A percentile compares a stretch with the other conserved stretches of the same genome.
These are phyloP conservation scores for Drosophila quasianomalipes DNA, from an alignment of 2,888 invertebrate genomes.

Conservation along the genomic window DNA sequence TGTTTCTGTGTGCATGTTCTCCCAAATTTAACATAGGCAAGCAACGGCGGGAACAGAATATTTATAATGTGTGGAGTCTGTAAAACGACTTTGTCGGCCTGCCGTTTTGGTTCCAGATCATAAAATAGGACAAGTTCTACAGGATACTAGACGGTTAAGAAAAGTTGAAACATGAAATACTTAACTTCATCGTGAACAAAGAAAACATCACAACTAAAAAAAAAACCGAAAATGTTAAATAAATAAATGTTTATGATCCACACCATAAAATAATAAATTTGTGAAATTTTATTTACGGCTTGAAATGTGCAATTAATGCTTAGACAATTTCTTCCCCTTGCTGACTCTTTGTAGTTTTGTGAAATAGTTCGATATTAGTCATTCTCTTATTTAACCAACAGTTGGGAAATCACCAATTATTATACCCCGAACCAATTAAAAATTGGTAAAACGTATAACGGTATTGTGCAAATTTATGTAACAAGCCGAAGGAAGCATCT, in stretches of 20 bases:
- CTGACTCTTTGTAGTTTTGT: slow-evolving; percentile 2
- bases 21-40: slow-evolving; percentile 46
- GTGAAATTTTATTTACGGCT: not conserved
- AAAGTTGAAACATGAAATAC: not conserved
- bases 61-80: slow-evolving; percentile 2
- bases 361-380: slow-evolving; percentile 35
- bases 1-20: slow-evolving; percentile 3
- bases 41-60: slow-evolving; percentile 1
- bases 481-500: too few relatives aligned
- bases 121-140: not conserved
- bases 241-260: too few relatives aligned
- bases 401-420: not conserved
- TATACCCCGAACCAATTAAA: too few relatives aligned
- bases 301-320: not conserved
- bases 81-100: not conserved
- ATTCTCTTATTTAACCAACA: not conserved
- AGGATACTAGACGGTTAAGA: not conserved
- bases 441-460: too few relatives aligned
- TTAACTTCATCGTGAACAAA: not conserved
- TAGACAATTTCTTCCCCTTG: not conserved
- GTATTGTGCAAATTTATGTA: too few relatives aligned
- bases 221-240: not conserved
- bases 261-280: not conserved
- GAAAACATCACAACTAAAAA: not conserved
- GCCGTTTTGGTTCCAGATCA: not conserved